Evolutionary conservation across 2,888 invertebrate species (phyloP), one percentile per base, ranked within the genome.

Genomic region (Rapana venosa): DNA sequence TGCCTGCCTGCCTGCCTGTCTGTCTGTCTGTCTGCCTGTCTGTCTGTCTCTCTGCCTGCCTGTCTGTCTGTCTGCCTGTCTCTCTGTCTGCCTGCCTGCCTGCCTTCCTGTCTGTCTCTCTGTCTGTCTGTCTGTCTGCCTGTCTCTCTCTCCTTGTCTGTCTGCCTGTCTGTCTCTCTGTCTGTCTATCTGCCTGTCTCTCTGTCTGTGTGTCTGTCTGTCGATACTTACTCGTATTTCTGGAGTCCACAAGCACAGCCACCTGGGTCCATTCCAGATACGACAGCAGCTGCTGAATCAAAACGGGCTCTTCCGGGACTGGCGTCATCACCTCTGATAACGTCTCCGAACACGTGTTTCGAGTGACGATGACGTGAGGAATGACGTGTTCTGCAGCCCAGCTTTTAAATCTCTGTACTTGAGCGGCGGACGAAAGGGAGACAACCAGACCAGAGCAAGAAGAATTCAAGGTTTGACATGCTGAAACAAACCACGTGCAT

Each of bases 341-440:
- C 77, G 83, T 79, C 74, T 87, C 5, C 36, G 61, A 79, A 79
- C 90, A 90, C 47, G 77, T 32, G 13, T 35, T 77, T 30, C 66
- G 61, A 2, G 88, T 83, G 86, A 87, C 66, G 32, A 88, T 87
- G 61, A 91, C 88, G 87, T 88, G 81, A 4, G 90, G 88, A n/a
- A 91, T 77, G 70, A 84, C 81, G 30, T 91, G 83, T 61, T 88
- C 47, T n/a, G 66, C 26, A 35, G 91, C 88, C 91, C 91, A 91
- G 32, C 32, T 61, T 26, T 83, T 56, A n/a, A 91, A 22, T 11
- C 77, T 36, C n/a, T 58, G 36, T 5, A 77, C 56, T 22, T 56
- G 66, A 30, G 30, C 32, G 56, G 66, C 47, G 0, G 81, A 22
- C 20, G 88, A 81, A 4, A 88, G n/a, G 35, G 83, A 22, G 35